Conservation (phyloP, 2,797 vertebrate species). For the Otolemur crassicaudatus region DNA sequence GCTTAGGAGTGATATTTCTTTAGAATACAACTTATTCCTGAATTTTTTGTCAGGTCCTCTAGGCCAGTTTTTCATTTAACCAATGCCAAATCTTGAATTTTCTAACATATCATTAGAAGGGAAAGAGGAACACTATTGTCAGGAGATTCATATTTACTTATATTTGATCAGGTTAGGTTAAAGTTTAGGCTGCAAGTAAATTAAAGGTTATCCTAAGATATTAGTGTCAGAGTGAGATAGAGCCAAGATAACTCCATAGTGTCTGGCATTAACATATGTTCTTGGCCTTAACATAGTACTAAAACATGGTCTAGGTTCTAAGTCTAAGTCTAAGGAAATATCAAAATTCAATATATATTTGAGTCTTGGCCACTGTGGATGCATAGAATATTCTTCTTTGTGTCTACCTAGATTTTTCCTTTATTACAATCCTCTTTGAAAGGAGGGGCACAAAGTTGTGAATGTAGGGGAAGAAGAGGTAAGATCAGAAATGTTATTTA, state of each 20-base stretch:
- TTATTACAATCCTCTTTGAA: not conserved
- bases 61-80: not conserved
- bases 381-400: not conserved
- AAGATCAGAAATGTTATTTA: slow-evolving; percentile 5
- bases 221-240: not conserved
- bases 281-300: not conserved
- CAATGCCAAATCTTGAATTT: slow-evolving; percentile 2
- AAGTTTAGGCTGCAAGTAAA: slow-evolving; percentile 50
- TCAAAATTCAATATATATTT: not conserved
- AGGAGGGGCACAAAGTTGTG: not conserved
- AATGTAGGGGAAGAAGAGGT: not conserved
- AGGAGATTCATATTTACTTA: slow-evolving; percentile 11
- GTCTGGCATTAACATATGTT: not conserved
- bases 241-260: not conserved
- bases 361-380: not conserved
- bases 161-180: not conserved
- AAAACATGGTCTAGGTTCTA: not conserved
- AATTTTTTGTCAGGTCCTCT: not conserved
- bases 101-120: not conserved
- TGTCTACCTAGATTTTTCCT: not conserved
- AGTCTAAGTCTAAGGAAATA: not conserved
- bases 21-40: not conserved
- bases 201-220: slow-evolving; percentile 26
- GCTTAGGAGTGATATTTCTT: not conserved
- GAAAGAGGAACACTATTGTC: not conserved